These are phyloP conservation scores for Parotocinclus haroldoi DNA, from an alignment of 2,797 vertebrate genomes.

Conservation along the genomic window DNA sequence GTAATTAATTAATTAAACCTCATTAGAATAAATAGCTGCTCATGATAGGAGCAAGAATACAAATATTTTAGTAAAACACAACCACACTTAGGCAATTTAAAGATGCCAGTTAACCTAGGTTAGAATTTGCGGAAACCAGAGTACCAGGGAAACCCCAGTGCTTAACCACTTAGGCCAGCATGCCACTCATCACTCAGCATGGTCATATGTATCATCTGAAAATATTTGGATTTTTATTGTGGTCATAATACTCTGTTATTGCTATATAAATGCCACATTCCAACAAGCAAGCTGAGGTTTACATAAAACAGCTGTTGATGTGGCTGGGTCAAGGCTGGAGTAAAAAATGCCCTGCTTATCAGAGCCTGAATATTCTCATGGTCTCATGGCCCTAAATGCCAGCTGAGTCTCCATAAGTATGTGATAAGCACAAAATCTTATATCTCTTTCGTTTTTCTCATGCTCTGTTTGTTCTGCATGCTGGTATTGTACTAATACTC, in stretches of 20 bases:
- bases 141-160: no score
- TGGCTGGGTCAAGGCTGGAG: conserved; percentile 2
- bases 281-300: neutral
- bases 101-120: no score
- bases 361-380: neutral
- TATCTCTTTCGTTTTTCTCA: conserved; percentile 2
- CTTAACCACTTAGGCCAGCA: no score
- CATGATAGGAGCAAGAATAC: no score
- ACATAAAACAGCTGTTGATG: conserved; percentile 11
- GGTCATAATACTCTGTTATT: neutral
- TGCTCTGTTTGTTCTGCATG: neutral
- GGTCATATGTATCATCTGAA: no score
- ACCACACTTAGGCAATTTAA: no score
- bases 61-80: no score
- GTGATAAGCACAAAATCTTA: conserved; percentile 34
- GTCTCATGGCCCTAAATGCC: conserved; percentile 22
- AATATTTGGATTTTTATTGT: neutral
- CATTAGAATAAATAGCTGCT: no score
- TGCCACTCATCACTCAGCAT: no score
- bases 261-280: neutral
- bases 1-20: no score
- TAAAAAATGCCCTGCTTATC: conserved; percentile 25
- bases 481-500: neutral
- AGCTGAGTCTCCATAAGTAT: conserved; percentile 29
- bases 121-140: no score